phyloP scores from a whole-genome alignment of 2,888 invertebrate species.

The Chloroclysta siterata region DNA sequence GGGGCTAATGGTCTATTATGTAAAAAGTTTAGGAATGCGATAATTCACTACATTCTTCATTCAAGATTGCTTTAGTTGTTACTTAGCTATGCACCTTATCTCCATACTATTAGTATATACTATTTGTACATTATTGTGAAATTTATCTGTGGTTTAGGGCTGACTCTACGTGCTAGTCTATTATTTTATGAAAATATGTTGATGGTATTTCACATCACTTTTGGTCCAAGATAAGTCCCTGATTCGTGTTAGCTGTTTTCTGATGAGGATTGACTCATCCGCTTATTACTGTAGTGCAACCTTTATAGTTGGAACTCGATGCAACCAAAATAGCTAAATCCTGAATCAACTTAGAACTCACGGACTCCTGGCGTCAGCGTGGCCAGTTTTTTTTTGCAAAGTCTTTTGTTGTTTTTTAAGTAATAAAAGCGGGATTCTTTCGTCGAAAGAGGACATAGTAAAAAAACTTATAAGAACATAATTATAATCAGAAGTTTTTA shows the following conservation, averaged over 20 bases:
- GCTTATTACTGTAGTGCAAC: constrained; percentile 2
- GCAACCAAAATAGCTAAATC: constrained; percentile 4
- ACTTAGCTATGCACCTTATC: not conserved
- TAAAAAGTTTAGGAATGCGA: constrained; percentile 46
- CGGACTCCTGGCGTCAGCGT: no score
- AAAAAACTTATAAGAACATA: no score
- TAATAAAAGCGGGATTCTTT: no score
- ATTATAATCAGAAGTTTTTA: no score
- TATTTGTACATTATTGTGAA: not conserved
- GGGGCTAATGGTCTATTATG: constrained; percentile 59
- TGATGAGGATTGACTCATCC: constrained; percentile 15
- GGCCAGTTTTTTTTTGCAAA: no score
- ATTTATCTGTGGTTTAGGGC: no score
- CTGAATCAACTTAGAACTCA: not conserved
- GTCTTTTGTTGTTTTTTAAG: no score
- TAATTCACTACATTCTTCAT: constrained; percentile 31
- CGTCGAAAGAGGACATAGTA: no score
- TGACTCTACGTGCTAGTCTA: not conserved
- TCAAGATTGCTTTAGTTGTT: constrained; percentile 21
- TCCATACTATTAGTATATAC: constrained; percentile 1
- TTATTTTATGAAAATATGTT: not conserved
- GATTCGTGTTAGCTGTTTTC: not conserved
- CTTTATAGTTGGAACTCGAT: constrained; percentile 3
- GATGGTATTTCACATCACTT: not conserved
- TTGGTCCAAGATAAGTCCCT: not conserved